Evolutionary conservation across 2,113 vertebrate species (phyloP).

Genomic region (Theristicus caerulescens): DNA sequence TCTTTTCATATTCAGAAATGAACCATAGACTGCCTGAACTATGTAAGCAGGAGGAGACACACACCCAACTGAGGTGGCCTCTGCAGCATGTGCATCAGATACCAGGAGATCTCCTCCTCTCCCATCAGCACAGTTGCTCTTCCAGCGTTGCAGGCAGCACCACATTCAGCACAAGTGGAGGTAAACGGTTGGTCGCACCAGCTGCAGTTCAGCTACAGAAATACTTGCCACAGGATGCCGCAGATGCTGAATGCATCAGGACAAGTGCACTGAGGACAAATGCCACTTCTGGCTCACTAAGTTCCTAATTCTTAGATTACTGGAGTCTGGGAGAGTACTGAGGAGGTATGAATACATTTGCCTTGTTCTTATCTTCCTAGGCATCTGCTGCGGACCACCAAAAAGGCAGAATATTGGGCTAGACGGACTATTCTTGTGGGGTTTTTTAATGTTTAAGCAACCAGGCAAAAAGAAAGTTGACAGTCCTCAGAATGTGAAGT

Average conservation of each 20-base stretch:
- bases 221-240: neutral
- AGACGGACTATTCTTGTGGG: neutral
- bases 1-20: neutral
- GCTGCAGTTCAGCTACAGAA: neutral
- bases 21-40: neutral
- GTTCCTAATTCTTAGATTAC: neutral
- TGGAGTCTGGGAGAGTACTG: neutral
- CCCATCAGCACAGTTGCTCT: neutral
- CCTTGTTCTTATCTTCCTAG: neutral
- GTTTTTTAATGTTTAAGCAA: fast-evolving
- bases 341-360: neutral
- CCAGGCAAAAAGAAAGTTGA: neutral
- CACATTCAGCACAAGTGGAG: neutral
- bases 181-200: neutral
- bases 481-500: neutral
- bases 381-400: neutral
- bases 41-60: neutral
- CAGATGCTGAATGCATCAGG: neutral
- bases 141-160: neutral
- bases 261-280: neutral
- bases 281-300: neutral
- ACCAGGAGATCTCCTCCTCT: neutral
- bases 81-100: neutral
- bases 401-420: neutral
- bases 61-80: neutral